Conservation (phyloP, 2,888 invertebrate genomes). For the Peribatodes rhomboidaria region DNA sequence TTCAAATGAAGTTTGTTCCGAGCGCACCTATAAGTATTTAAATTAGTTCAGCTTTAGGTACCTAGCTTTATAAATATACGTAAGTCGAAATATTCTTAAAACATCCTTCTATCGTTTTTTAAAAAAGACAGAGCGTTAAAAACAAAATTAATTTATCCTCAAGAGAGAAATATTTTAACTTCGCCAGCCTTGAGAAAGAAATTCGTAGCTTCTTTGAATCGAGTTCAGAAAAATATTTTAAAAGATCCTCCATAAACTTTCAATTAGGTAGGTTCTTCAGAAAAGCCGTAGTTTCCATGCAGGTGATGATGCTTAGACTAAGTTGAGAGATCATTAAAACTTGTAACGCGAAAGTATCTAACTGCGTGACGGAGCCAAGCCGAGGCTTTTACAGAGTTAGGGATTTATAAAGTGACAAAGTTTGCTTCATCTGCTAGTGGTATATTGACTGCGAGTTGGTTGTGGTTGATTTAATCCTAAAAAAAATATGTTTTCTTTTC, state of each 20-base stretch:
- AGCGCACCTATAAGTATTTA: conserved; percentile 35
- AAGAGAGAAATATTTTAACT: conserved; percentile 64
- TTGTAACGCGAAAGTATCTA: conserved; percentile 54
- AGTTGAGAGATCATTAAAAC: conserved; percentile 67
- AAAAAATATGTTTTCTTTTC: background rate
- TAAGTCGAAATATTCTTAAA: conserved; percentile 40
- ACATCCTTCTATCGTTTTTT: conserved; percentile 41
- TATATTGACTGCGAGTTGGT: conserved; percentile 1
- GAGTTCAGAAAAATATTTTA: conserved; percentile 52
- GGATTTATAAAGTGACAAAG: conserved; percentile 42
- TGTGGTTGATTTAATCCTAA: background rate
- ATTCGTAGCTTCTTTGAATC: conserved; percentile 55
- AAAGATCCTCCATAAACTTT: conserved; percentile 26
- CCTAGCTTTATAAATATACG: conserved; percentile 36
- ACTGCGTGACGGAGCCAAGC: conserved; percentile 48
- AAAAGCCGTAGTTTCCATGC: conserved; percentile 61
- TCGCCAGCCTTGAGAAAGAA: conserved; percentile 48
- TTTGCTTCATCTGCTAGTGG: conserved; percentile 33
- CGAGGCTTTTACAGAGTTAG: conserved; percentile 46
- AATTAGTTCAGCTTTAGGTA: conserved; percentile 39
- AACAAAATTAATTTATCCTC: conserved; percentile 66
- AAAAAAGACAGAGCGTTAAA: conserved; percentile 50
- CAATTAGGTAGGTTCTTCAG: conserved; percentile 23
- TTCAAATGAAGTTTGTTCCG: conserved; percentile 37
- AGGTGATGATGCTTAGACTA: conserved; percentile 60